Base-by-base conservation (phyloP, 2,888 invertebrate genomes). In the Eurytoma adleriae region DNA sequence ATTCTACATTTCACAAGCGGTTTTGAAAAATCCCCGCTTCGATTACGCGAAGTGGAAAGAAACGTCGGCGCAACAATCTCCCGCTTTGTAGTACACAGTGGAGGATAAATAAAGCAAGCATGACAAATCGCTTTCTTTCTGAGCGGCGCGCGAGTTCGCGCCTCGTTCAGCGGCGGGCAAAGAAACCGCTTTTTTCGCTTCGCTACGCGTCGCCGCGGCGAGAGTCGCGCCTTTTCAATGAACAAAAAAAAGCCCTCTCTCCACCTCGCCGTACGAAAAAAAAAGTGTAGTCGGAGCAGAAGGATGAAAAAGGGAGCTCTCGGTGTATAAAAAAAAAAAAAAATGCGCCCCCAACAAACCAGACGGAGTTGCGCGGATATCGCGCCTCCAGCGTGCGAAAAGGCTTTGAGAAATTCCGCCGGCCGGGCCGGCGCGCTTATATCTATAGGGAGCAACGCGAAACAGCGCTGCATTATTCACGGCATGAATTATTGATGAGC, bases 401-500 rank as follows among this genome's bases (percentile, higher is more conserved):
- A 16, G 64, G 77, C 61, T 69, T 69, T 70, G 69, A 69, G 69
- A 77, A 77, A 70, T 77, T 69, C 67, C 59, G 59, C 50, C 74
- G 57, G 67, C 57, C 50, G 50, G 24, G 24, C 56, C 74, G 14
- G 13, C 13, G 24, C 24, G 24, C 24, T 4, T 68, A 68, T 87
- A 88, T 87, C 61, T 54, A 56, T 67, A 77, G 64, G 68, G 64
- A 66, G 81, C 73, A 68, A 76, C 52, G 87, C 86, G 88, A 89
- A 89, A 89, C 89, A 89, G 88, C 85, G 85, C 87, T 89, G 88
- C 89, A 90, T 90, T 90, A 90, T 90, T 90, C 90, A 89, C 86
- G 85, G 88, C 86, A 90, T 90, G 90, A 90, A 90, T 90, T 89
- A 90, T 90, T 90, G 90, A 90, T 90, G 90, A 90, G 90, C 85